These are phyloP conservation scores for Callopanchax toddi DNA, from an alignment of 2,113 vertebrate genomes.

Conservation along the genomic window DNA sequence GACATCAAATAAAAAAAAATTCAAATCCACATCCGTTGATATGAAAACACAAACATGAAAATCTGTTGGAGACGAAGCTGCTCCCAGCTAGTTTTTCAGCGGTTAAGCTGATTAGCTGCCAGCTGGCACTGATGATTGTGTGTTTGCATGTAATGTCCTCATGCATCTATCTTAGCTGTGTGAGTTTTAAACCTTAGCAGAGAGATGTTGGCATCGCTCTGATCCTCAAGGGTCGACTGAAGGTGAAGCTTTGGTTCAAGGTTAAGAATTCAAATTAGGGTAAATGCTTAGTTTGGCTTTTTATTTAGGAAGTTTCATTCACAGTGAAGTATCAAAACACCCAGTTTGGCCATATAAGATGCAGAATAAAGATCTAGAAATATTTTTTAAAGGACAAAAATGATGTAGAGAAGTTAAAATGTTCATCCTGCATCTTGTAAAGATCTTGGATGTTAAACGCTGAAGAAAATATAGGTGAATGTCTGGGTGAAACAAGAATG, in stretches of 20 bases:
- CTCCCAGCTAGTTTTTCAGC: slow-evolving; percentile 31
- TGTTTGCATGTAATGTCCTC: slow-evolving; percentile 3
- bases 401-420: too few species aligned
- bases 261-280: background rate
- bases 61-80: slow-evolving; percentile 47
- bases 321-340: background rate
- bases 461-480: background rate
- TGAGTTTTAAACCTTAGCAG: background rate
- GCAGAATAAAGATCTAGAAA: background rate
- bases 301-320: background rate
- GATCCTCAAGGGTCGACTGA: background rate
- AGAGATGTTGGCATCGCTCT: slow-evolving; percentile 3
- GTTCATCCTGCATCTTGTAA: too few species aligned
- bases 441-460: too few species aligned
- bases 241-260: background rate
- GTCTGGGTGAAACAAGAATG: background rate
- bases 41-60: slow-evolving; percentile 21
- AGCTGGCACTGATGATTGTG: slow-evolving; percentile 28
- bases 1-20: background rate
- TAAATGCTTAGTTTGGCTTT: background rate
- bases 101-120: slow-evolving; percentile 70
- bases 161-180: slow-evolving; percentile 1
- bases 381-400: background rate
- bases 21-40: background rate
- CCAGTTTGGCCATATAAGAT: background rate